Conservation (phyloP, 2,888 invertebrate species). For the Hydrotaea diabolus region DNA sequence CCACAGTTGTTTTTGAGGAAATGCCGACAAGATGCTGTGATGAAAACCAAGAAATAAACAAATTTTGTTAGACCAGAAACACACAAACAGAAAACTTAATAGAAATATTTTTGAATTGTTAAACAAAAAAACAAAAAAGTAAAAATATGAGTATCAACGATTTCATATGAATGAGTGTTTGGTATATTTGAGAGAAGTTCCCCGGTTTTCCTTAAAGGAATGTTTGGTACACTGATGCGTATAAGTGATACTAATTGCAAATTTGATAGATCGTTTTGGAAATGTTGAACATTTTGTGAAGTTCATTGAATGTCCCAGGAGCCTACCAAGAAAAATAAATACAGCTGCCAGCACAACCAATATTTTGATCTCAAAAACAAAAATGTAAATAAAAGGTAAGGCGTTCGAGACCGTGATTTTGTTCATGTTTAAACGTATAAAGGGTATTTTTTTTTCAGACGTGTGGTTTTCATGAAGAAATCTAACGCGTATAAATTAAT, state of each 20-base stretch:
- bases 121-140: not conserved
- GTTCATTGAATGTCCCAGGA: too few relatives aligned
- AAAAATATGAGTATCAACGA: not conserved
- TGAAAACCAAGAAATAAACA: not conserved
- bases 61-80: not conserved
- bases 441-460: too few relatives aligned
- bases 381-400: too few relatives aligned
- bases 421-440: too few relatives aligned
- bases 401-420: too few relatives aligned
- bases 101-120: not conserved
- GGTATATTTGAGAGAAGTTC: too few relatives aligned
- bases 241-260: conserved; percentile 5
- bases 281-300: too few relatives aligned
- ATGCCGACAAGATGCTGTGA: conserved; percentile 25
- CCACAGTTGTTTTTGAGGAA: not conserved
- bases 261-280: not conserved
- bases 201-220: not conserved
- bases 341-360: too few relatives aligned
- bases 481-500: too few relatives aligned
- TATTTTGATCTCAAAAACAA: too few relatives aligned
- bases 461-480: too few relatives aligned
- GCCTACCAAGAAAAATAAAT: too few relatives aligned
- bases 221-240: not conserved
- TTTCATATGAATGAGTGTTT: not conserved
- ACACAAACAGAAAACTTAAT: not conserved